Conservation (phyloP, 2,888 invertebrate genomes). For the Polyommatus iphigenia region DNA sequence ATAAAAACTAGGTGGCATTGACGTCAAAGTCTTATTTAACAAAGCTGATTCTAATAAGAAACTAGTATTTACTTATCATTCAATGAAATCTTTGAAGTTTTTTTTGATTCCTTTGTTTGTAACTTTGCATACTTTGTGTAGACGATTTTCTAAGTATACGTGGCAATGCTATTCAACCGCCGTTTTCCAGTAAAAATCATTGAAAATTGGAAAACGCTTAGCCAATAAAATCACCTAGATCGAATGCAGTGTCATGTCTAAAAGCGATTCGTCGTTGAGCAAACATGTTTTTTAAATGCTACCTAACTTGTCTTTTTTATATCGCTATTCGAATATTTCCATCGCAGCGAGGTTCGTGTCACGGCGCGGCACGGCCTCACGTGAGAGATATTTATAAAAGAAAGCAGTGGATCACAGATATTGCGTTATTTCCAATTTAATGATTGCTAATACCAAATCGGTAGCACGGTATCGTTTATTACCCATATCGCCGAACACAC, state of each 20-base stretch:
- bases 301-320: slow-evolving; percentile 80
- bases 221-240: slow-evolving; percentile 14
- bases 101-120: too few relatives aligned
- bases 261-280: slow-evolving; percentile 75
- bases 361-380: slow-evolving; percentile 77
- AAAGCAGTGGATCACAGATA: slow-evolving; percentile 75
- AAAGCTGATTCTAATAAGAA: neutral
- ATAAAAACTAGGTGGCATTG: neutral
- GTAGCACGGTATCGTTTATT: slow-evolving; percentile 51
- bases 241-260: slow-evolving; percentile 64
- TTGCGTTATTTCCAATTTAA: slow-evolving; percentile 80
- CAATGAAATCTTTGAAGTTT: neutral
- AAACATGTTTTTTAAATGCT: slow-evolving; percentile 81
- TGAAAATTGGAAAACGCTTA: slow-evolving; percentile 6
- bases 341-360: slow-evolving; percentile 77
- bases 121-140: neutral
- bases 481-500: slow-evolving; percentile 44
- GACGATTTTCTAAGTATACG: neutral
- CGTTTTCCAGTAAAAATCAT: neutral
- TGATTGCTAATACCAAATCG: slow-evolving; percentile 77
- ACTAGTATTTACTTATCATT: neutral
- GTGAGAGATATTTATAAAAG: slow-evolving; percentile 80
- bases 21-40: neutral
- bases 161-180: neutral
- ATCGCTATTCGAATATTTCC: slow-evolving; percentile 79